phyloP scores from a whole-genome alignment of 2,797 vertebrate genomes.

The Neoniphon sammara region DNA sequence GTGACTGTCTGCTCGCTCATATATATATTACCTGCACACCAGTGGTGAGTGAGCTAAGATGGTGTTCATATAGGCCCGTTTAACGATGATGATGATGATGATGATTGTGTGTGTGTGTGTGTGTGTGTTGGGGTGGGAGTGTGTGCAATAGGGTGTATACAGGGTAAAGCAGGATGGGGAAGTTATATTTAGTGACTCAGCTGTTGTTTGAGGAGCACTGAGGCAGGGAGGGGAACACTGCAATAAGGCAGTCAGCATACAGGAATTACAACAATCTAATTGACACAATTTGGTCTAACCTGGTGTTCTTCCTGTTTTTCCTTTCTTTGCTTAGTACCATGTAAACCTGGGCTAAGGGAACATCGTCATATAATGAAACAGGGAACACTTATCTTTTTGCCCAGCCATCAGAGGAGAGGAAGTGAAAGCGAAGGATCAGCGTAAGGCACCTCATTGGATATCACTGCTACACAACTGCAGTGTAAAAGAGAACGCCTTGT shows the following conservation, averaged over 20 bases:
- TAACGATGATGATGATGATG: not conserved
- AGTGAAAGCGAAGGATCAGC: conserved; percentile 29
- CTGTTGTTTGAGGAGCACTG: conserved; percentile 61
- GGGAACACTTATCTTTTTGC: conserved; percentile 9
- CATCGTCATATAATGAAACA: not conserved
- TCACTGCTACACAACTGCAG: conserved; percentile 16
- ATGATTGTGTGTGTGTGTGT: too few species aligned
- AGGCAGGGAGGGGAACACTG: conserved; percentile 30
- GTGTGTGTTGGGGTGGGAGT: conserved; percentile 22
- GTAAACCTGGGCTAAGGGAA: conserved; percentile 9
- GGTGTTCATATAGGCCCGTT: not conserved
- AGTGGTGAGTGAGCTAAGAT: too few species aligned
- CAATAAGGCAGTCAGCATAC: not conserved
- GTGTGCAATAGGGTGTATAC: not conserved
- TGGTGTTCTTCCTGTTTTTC: not conserved
- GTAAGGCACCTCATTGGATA: conserved; percentile 23
- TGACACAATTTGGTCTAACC: not conserved
- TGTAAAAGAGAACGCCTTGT: conserved; percentile 28
- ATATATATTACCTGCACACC: too few species aligned
- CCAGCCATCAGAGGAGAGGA: conserved; percentile 42
- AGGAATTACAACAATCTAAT: not conserved
- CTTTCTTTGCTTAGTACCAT: conserved; percentile 34
- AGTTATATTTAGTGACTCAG: conserved; percentile 75
- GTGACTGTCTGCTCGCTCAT: too few species aligned
- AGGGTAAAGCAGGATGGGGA: conserved; percentile 52